A percentile compares a stretch with the other conserved stretches of the same genome.
Evolutionary conservation across 2,113 vertebrate genomes (phyloP).

Genomic region (Climacteris rufus): DNA sequence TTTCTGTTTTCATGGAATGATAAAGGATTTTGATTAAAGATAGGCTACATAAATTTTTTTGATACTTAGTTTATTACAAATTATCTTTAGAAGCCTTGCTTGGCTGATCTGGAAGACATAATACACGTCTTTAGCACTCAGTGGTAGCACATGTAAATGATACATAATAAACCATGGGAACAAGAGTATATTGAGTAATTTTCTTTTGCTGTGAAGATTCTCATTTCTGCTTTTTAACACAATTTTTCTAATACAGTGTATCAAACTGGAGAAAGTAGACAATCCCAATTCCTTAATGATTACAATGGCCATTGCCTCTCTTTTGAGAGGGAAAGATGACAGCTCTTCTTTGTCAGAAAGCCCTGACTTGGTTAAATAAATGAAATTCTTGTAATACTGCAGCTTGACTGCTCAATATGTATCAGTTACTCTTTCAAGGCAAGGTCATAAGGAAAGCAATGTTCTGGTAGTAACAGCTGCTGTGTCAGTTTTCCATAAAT

Average conservation of each 20-base stretch:
- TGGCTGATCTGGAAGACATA: neutral
- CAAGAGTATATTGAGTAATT: neutral
- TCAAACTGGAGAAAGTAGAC: neutral
- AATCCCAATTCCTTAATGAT: neutral
- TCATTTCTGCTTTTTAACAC: neutral
- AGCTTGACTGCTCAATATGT: conserved; percentile 32
- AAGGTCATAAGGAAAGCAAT: conserved; percentile 32
- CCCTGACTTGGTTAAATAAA: neutral
- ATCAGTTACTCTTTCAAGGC: conserved; percentile 15
- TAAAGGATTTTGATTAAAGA: conserved; percentile 24
- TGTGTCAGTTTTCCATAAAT: conserved; percentile 29
- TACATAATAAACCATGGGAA: neutral
- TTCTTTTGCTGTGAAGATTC: neutral
- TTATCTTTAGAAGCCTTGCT: neutral
- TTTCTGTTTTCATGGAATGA: conserved; percentile 46
- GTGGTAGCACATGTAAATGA: neutral
- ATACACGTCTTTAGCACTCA: neutral
- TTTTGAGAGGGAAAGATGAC: neutral
- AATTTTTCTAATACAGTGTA: neutral
- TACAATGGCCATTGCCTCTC: neutral
- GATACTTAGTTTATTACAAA: neutral
- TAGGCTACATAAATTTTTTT: neutral
- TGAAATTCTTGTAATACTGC: neutral
- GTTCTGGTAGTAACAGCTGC: conserved; percentile 28
- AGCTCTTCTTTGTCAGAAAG: neutral